Conservation (phyloP, 1,140 invertebrate species). For the Colletes latitarsis region DNA sequence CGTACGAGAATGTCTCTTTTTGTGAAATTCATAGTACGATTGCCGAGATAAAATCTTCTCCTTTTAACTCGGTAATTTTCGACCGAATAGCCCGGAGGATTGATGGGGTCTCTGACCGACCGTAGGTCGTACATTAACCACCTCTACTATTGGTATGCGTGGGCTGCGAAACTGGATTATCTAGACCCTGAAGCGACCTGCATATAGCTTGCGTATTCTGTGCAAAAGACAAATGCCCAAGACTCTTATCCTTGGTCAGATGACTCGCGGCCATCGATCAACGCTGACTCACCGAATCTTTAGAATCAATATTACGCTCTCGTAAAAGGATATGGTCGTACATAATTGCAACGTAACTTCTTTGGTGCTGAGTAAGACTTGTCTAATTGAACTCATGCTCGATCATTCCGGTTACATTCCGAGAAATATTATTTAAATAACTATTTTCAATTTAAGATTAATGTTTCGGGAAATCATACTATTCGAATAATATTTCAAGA, state of each 20-base stretch:
- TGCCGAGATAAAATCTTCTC: slow-evolving; percentile 19
- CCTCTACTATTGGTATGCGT: slow-evolving; percentile 22
- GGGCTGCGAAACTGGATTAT: slow-evolving; percentile 41
- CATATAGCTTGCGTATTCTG: background rate
- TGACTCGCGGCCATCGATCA: slow-evolving; percentile 28
- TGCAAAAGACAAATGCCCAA: background rate
- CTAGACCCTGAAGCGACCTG: slow-evolving; percentile 20
- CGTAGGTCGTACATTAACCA: slow-evolving; percentile 27
- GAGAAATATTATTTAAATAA: too few species aligned
- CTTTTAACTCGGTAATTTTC: slow-evolving; percentile 18
- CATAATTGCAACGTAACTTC: background rate
- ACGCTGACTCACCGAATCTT: slow-evolving; percentile 29
- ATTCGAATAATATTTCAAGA: too few species aligned
- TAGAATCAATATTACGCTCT: background rate
- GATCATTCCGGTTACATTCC: too few species aligned
- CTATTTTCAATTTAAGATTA: too few species aligned
- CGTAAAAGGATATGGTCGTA: background rate
- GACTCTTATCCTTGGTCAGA: slow-evolving; percentile 30
- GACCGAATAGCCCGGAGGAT: background rate
- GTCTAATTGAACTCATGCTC: too few species aligned
- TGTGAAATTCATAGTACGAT: background rate
- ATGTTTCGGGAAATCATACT: too few species aligned
- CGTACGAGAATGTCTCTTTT: background rate
- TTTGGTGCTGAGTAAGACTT: background rate
- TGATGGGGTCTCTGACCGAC: slow-evolving; percentile 29